These are phyloP conservation scores for Sakesphorus luctuosus DNA, from an alignment of 2,113 vertebrate genomes.

Conservation along the genomic window DNA sequence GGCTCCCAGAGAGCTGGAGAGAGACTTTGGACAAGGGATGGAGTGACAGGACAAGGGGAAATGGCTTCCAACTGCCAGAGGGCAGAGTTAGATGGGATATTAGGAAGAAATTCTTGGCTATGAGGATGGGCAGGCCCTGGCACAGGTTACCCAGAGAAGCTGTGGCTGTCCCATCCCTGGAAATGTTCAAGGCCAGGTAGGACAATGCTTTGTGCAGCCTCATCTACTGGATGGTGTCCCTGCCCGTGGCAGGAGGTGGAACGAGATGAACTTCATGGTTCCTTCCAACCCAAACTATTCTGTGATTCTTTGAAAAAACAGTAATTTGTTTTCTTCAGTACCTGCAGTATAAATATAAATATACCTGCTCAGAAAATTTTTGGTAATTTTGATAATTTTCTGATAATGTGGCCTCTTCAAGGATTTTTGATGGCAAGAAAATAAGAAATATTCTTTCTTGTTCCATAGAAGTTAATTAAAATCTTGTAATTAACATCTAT, in stretches of 20 bases:
- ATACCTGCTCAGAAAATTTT: neutral
- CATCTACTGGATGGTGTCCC: fast-evolving
- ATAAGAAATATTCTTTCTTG: neutral
- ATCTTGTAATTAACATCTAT: neutral
- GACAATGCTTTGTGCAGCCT: fast-evolving
- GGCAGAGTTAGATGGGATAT: fast-evolving
- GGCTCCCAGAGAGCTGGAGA: neutral
- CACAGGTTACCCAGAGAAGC: neutral
- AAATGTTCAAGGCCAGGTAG: fast-evolving
- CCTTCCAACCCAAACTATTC: neutral
- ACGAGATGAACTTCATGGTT: fast-evolving
- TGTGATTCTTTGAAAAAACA: neutral
- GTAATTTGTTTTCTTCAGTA: neutral
- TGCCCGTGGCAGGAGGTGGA: neutral
- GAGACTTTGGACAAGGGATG: too few species aligned
- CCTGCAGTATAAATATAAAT: neutral
- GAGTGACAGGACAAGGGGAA: neutral
- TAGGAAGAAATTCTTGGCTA: fast-evolving
- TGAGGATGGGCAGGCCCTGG: fast-evolving
- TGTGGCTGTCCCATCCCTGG: neutral
- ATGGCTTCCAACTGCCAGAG: neutral
- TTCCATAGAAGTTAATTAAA: neutral
- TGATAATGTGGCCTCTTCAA: neutral
- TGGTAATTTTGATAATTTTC: neutral
- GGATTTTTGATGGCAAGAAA: neutral